A percentile compares a stretch with the other conserved stretches of the same genome.
Evolutionary conservation across 64 coral and sea anemone genomes (phyloP).

Genomic region (Pocillopora damicornis): DNA sequence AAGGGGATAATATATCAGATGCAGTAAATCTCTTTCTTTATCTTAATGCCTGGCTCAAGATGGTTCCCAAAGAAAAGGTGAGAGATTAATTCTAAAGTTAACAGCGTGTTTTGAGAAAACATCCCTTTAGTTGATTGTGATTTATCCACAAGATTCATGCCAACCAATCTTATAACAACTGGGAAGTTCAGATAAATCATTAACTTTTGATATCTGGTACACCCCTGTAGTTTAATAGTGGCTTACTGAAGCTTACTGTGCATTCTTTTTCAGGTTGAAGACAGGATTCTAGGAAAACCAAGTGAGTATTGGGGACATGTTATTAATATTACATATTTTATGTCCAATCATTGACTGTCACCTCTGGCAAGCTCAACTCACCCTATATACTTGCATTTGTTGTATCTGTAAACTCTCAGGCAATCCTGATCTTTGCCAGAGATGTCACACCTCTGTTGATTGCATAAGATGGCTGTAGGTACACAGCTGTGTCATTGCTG

Average conservation of each 20-base stretch:
- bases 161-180: not conserved
- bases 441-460: too few species aligned
- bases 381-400: too few species aligned
- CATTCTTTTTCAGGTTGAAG: conserved; percentile 46
- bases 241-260: too few species aligned
- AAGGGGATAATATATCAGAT: conserved; percentile 92
- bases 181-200: too few species aligned
- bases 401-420: too few species aligned
- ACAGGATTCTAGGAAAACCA: conserved; percentile 54
- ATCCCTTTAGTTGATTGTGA: too few species aligned
- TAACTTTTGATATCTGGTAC: too few species aligned
- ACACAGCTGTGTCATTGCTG: not conserved
- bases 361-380: too few species aligned
- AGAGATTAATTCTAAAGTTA: too few species aligned
- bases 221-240: too few species aligned
- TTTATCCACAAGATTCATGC: not conserved
- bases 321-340: not conserved
- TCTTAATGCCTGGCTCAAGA: conserved; percentile 77
- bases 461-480: too few species aligned
- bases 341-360: not conserved
- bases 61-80: conserved; percentile 74
- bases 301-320: conserved; percentile 38
- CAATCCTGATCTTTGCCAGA: too few species aligned
- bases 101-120: not conserved
- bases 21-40: conserved; percentile 77